Conservation (phyloP, 2,113 vertebrate species). For the Vombatus ursinus region DNA sequence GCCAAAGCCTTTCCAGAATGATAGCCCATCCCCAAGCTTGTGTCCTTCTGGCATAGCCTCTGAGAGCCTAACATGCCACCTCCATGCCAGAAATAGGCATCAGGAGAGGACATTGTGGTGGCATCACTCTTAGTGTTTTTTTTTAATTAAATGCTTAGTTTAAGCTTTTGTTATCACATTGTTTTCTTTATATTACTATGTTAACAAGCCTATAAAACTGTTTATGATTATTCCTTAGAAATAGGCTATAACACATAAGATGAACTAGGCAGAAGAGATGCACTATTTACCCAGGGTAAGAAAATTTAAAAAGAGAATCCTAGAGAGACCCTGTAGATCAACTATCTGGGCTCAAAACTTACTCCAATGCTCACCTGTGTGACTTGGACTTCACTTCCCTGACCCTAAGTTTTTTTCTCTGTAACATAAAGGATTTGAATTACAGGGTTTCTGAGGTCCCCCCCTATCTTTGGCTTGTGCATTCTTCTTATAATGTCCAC, state of each 20-base stretch:
- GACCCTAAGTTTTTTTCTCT: neutral
- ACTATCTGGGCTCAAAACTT: neutral
- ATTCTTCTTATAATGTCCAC: neutral
- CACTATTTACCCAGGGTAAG: slow-evolving; percentile 24
- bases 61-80: neutral
- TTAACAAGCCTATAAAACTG: slow-evolving; percentile 7
- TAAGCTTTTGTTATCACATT: neutral
- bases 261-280: neutral
- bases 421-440: neutral
- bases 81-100: neutral
- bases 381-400: neutral
- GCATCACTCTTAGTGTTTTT: neutral
- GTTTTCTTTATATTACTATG: slow-evolving; percentile 24
- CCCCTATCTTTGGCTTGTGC: slow-evolving; percentile 24
- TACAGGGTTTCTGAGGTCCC: neutral
- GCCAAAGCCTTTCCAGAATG: neutral
- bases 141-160: neutral
- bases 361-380: slow-evolving; percentile 39
- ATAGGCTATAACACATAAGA: slow-evolving; percentile 9
- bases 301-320: slow-evolving; percentile 23
- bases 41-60: neutral
- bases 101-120: neutral
- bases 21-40: neutral
- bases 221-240: slow-evolving; percentile 31
- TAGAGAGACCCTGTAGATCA: neutral